Base-by-base conservation (phyloP, 2,113 vertebrate genomes). In the Pipa parva region DNA sequence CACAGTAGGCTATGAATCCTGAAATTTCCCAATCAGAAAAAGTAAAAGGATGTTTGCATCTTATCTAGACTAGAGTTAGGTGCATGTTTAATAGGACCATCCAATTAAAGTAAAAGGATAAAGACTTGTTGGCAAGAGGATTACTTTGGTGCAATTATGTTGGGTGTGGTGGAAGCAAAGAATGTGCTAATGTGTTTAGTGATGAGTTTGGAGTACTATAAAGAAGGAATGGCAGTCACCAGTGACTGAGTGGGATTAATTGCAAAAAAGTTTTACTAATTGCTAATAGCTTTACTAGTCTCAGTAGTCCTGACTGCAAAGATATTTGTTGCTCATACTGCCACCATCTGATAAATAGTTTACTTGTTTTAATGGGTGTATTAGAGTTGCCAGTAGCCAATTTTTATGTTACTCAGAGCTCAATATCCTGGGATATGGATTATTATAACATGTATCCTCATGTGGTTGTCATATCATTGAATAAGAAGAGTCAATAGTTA, bases 121-220 rank as follows among this genome's bases (percentile, higher is more conserved):
- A 22, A 51, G 24, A 28, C 56, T 59, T 36, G 21, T 28, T 51
- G 46, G 48, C 33, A 17, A 52, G 57, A 31, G 26, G 57, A 60
- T 69, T 69, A 69, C 46, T 28, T 60, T 28, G 39, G 21, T 21
- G 31, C 25, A 60, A 60, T 69, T 69, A 69, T 60, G 45, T 52
- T 39, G 65, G 65, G 65, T 60, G 65, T 46, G 65, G 46, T 60
- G 28, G 27, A 20, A 29, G 27, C 12, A 28, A 60, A 46, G 65
- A 69, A 69, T 69, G 65, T 60, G 57, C 21, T 69, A 69, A 69
- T 69, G 65, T 42, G 56, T 66, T 58, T 58, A 66, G 37, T 20
- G 18, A 12, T 31, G 55, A 10, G 27, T 49, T 46, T 60, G 48
- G 25, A 60, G 46, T 51, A 52, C 37, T 46, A 60, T 60, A 31